phyloP scores from a whole-genome alignment of 2,113 vertebrate genomes.

The Takifugu bimaculatus region DNA sequence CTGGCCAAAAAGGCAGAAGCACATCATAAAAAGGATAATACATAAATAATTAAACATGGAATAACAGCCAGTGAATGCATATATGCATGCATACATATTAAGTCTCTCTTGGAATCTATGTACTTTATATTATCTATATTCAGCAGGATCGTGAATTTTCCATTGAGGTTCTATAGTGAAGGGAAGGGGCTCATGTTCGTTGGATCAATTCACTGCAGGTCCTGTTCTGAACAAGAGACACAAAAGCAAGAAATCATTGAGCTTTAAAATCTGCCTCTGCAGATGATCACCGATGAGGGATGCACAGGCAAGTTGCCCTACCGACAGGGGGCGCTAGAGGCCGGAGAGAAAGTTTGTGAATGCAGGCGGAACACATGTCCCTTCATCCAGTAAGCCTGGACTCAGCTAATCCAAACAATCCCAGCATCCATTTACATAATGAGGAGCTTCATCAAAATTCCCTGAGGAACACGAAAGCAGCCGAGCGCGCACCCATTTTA shows the following conservation, averaged over 20 bases:
- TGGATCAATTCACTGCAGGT: not conserved
- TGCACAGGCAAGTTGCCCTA: constrained; percentile 20
- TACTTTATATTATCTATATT: not conserved
- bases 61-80: too few species aligned
- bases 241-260: not conserved
- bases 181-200: not conserved
- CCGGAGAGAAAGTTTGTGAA: constrained; percentile 37
- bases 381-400: constrained; percentile 21
- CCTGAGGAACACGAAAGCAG: not conserved
- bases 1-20: constrained; percentile 59
- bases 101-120: not conserved
- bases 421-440: constrained; percentile 37
- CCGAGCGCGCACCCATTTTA: not conserved
- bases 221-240: constrained; percentile 11
- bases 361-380: constrained; percentile 34
- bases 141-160: constrained; percentile 49
- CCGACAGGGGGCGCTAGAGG: constrained; percentile 45
- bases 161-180: constrained; percentile 27
- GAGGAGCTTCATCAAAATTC: constrained; percentile 19
- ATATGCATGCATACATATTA: not conserved
- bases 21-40: constrained; percentile 46
- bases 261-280: constrained; percentile 18
- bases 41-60: constrained; percentile 63
- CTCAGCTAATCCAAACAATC: constrained; percentile 44
- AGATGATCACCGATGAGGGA: constrained; percentile 19